These are phyloP conservation scores for Drosophila kokeensis DNA, from an alignment of 2,888 invertebrate species.

Conservation along the genomic window DNA sequence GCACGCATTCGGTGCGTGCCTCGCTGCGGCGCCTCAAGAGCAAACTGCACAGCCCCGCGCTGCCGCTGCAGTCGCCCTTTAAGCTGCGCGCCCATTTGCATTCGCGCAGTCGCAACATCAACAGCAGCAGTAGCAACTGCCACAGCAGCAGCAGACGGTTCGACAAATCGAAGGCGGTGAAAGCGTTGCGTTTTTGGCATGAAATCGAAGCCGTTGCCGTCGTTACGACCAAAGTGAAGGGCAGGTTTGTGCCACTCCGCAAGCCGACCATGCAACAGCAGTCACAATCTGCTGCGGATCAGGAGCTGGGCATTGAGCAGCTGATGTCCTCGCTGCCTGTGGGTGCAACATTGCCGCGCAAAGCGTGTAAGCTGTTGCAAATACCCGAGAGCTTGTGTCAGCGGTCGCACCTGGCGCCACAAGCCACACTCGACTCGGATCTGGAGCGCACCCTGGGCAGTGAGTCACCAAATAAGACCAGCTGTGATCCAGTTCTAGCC, in stretches of 20 bases:
- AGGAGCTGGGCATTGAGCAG: constrained; percentile 69
- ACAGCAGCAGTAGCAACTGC: constrained; percentile 11
- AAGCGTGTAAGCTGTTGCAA: constrained; percentile 83
- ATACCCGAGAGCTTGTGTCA: constrained; percentile 79
- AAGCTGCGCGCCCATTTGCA: constrained; percentile 77
- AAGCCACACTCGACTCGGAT: constrained; percentile 56
- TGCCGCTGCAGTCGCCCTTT: constrained; percentile 80
- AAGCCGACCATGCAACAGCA: constrained; percentile 31
- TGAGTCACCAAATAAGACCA: constrained; percentile 28
- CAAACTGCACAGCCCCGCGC: constrained; percentile 84
- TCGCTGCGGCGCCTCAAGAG: constrained; percentile 89
- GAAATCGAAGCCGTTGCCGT: constrained; percentile 70
- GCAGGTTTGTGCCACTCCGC: constrained; percentile 62
- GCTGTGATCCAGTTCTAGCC: constrained; percentile 46
- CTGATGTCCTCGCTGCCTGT: constrained; percentile 81
- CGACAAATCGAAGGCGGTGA: constrained; percentile 58
- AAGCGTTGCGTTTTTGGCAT: constrained; percentile 62
- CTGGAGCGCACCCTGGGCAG: constrained; percentile 44
- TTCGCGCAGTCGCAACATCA: constrained; percentile 56
- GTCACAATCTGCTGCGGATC: constrained; percentile 4
- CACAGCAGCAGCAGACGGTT: constrained; percentile 32
- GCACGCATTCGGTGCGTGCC: constrained; percentile 90
- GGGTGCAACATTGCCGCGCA: constrained; percentile 76
- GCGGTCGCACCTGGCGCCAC: constrained; percentile 38
- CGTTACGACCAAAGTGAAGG: constrained; percentile 56